phyloP scores from a whole-genome alignment of 2,797 vertebrate species.

The Lithobates pipiens region DNA sequence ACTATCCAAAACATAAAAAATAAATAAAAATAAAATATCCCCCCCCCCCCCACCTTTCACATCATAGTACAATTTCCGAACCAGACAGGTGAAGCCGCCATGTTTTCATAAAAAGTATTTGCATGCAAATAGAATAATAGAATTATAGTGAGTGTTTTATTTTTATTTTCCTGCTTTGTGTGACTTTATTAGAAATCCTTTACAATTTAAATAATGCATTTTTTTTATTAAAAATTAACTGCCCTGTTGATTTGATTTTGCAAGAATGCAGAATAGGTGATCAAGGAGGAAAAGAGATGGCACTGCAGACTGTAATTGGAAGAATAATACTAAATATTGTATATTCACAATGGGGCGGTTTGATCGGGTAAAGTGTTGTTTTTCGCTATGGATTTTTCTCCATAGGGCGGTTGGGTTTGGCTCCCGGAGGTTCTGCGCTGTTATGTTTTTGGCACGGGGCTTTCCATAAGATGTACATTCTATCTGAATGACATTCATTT shows the following conservation, averaged over 20 bases:
- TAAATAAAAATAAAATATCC: too few species aligned
- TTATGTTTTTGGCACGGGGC: too few species aligned
- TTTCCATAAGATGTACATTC: too few species aligned
- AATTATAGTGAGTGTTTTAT: constrained; percentile 1
- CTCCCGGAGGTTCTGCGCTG: too few species aligned
- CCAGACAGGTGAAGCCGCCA: not conserved
- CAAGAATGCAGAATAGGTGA: not conserved
- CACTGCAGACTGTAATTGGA: not conserved
- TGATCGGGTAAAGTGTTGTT: too few species aligned
- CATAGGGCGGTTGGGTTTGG: too few species aligned
- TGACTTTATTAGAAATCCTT: constrained; percentile 48
- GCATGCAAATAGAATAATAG: constrained; percentile 33
- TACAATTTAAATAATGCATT: constrained; percentile 51
- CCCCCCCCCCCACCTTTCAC: not conserved
- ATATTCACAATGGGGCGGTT: not conserved
- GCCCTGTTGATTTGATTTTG: constrained; percentile 32
- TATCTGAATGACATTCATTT: too few species aligned
- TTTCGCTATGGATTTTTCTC: too few species aligned
- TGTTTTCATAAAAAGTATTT: constrained; percentile 17
- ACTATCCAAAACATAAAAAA: too few species aligned
- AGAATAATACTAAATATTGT: not conserved
- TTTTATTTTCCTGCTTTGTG: not conserved
- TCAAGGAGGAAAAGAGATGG: not conserved
- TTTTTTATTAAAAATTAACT: constrained; percentile 41
- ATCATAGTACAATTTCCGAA: too few species aligned